phyloP scores from a whole-genome alignment of 2,888 invertebrate species.

The Polydrusus cervinus region DNA sequence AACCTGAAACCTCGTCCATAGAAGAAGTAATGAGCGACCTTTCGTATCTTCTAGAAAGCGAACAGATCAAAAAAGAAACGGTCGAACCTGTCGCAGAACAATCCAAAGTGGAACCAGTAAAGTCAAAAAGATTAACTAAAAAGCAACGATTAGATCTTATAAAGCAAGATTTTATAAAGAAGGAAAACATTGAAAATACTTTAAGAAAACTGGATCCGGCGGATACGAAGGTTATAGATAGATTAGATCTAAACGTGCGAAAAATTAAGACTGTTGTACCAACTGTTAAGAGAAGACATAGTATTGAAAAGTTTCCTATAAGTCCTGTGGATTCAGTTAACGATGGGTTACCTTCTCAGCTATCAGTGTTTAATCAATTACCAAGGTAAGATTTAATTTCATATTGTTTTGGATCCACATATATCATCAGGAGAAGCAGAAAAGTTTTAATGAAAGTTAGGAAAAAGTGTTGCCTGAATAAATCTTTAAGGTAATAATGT shows the following conservation, averaged over 20 bases:
- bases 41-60: constrained; percentile 62
- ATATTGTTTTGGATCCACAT: too few species aligned
- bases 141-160: constrained; percentile 60
- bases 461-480: too few species aligned
- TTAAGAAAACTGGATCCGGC: constrained; percentile 65
- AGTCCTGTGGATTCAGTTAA: constrained; percentile 58
- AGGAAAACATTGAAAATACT: constrained; percentile 67
- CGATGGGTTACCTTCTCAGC: constrained; percentile 42
- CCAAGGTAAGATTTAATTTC: constrained; percentile 40
- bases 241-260: constrained; percentile 69
- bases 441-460: too few species aligned
- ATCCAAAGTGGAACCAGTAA: constrained; percentile 60
- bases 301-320: constrained; percentile 69
- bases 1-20: constrained; percentile 61
- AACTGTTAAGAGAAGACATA: constrained; percentile 66
- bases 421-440: too few species aligned
- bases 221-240: constrained; percentile 68
- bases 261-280: constrained; percentile 62
- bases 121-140: constrained; percentile 62
- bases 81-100: constrained; percentile 61
- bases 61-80: constrained; percentile 64
- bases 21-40: constrained; percentile 69
- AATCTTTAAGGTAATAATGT: too few species aligned
- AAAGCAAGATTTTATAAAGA: constrained; percentile 64
- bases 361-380: constrained; percentile 62